phyloP scores from a whole-genome alignment of 2,113 vertebrate genomes.

The Cichladusa arquata region DNA sequence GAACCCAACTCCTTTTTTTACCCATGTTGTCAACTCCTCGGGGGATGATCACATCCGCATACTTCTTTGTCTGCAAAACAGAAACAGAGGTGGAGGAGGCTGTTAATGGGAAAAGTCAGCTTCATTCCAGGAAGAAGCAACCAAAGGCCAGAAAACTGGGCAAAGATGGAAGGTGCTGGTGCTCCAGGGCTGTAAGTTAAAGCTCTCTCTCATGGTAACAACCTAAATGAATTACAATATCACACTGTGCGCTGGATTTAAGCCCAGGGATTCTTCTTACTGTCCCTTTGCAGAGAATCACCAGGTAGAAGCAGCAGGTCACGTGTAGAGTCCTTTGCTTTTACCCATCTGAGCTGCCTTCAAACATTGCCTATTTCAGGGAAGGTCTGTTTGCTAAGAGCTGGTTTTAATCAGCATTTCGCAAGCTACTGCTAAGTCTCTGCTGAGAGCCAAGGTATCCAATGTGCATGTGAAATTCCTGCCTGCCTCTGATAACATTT shows the following conservation, averaged over 20 bases:
- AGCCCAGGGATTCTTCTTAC: background rate
- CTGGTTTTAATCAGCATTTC: background rate
- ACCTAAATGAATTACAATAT: background rate
- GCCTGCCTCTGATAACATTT: background rate
- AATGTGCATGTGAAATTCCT: background rate
- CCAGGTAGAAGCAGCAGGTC: background rate
- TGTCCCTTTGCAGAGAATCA: background rate
- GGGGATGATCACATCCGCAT: constrained; percentile 95
- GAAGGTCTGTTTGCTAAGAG: background rate
- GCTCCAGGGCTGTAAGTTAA: background rate
- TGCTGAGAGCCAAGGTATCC: background rate
- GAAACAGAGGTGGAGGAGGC: background rate
- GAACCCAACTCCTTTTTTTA: constrained; percentile 65
- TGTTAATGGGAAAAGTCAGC: background rate
- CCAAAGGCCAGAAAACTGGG: background rate
- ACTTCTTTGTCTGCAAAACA: constrained; percentile 92
- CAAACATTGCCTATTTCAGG: background rate
- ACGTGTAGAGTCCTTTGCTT: background rate
- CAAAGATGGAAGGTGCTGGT: background rate
- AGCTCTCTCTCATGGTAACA: background rate
- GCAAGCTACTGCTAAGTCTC: background rate
- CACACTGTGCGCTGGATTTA: background rate
- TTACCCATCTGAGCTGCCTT: background rate
- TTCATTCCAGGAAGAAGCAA: background rate
- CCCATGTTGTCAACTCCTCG: constrained; percentile 98